Conservation (phyloP, 2,797 vertebrate species). For the Sebastes dallii region DNA sequence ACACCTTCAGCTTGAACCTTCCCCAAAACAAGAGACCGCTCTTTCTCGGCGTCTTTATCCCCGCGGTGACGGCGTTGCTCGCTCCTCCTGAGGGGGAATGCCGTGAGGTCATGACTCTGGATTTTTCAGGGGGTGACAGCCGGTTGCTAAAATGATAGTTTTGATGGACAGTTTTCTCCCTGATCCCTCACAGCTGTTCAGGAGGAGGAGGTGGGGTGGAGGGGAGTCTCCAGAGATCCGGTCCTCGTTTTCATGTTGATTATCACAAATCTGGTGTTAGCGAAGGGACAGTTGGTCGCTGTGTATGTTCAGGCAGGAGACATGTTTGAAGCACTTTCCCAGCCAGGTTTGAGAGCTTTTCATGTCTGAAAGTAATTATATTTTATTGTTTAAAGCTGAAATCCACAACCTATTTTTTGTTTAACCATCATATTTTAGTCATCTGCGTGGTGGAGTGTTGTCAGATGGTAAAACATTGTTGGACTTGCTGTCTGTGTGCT, state of each 20-base stretch:
- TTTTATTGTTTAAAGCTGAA: not conserved
- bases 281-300: conserved; percentile 1
- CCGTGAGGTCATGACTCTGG: conserved; percentile 68
- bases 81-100: conserved; percentile 64
- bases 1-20: conserved; percentile 60
- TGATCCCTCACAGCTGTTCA: conserved; percentile 75
- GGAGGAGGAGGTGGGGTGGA: not conserved
- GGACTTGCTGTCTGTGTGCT: not conserved
- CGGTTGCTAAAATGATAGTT: conserved; percentile 60
- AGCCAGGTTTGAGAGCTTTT: not conserved
- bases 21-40: conserved; percentile 46
- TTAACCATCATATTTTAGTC: not conserved
- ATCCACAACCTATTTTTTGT: not conserved
- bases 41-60: conserved; percentile 63
- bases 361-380: not conserved
- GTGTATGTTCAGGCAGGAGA: not conserved
- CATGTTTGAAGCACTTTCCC: not conserved
- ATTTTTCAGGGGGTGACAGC: conserved; percentile 75
- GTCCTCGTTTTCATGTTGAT: conserved; percentile 27
- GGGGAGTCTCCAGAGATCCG: not conserved
- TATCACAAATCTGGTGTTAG: conserved; percentile 22
- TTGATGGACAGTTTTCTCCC: conserved; percentile 71
- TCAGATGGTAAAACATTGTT: not conserved
- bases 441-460: not conserved
- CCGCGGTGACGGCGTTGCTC: conserved; percentile 41